These are phyloP conservation scores for Lochmaea crataegi DNA, from an alignment of 2,888 invertebrate species.

Conservation along the genomic window DNA sequence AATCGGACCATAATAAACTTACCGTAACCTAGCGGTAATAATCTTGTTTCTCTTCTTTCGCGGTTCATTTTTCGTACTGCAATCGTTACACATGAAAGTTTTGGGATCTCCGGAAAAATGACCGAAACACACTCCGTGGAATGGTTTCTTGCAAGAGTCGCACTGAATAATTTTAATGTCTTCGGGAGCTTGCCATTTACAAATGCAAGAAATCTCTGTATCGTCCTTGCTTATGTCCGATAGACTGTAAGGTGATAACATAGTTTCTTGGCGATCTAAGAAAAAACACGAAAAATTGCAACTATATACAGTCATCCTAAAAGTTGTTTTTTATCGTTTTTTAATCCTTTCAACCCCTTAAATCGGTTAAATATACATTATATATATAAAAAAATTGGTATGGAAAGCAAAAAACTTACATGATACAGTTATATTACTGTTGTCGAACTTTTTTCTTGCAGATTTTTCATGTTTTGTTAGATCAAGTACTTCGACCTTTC, in stretches of 20 bases:
- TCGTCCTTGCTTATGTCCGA: background rate
- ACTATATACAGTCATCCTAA: no score
- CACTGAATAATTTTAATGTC: constrained; percentile 23
- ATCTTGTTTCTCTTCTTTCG: background rate
- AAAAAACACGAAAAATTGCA: no score
- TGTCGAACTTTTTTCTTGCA: constrained; percentile 4
- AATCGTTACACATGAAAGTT: background rate
- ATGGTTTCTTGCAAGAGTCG: constrained; percentile 17
- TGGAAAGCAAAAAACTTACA: no score
- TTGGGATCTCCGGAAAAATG: constrained; percentile 5
- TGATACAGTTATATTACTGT: constrained; percentile 21
- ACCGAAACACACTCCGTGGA: constrained; percentile 36
- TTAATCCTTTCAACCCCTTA: no score
- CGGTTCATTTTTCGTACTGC: background rate
- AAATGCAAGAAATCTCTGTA: constrained; percentile 11
- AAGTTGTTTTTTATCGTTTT: no score
- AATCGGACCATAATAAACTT: no score
- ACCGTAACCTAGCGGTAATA: background rate
- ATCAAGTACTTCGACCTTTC: background rate
- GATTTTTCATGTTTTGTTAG: background rate
- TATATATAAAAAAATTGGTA: no score
- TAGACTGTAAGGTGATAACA: no score
- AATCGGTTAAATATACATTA: no score
- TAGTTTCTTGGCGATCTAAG: background rate
- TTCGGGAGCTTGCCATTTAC: constrained; percentile 6